Percentiles rank a stretch among this genome's conserved stretches.
Conservation (phyloP, 2,113 vertebrate species). For the Arvicanthis niloticus region DNA sequence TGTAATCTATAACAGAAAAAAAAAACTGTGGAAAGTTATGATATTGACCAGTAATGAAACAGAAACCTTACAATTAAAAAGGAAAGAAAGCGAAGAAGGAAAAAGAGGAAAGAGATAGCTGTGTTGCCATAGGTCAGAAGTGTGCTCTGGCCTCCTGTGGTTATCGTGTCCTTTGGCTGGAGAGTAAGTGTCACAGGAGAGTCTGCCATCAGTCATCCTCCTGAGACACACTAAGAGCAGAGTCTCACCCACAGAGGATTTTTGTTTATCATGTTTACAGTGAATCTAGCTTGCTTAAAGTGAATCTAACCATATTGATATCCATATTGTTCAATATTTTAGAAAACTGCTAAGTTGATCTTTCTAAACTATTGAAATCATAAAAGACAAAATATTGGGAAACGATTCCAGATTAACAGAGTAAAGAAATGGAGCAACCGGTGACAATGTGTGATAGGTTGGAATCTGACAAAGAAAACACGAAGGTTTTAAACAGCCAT, state of each 20-base stretch:
- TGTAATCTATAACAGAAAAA: background rate
- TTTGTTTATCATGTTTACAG: background rate
- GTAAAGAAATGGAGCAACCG: background rate
- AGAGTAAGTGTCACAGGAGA: background rate
- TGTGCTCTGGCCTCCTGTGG: background rate
- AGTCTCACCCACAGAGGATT: background rate
- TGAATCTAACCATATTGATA: background rate
- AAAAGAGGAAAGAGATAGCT: background rate
- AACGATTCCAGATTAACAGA: background rate
- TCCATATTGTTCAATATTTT: background rate
- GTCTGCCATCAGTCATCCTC: accelerated
- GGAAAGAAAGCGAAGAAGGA: too few species aligned
- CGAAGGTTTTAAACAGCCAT: background rate
- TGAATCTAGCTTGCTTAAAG: too few species aligned
- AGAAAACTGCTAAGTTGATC: background rate
- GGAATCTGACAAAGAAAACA: background rate
- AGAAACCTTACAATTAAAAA: background rate
- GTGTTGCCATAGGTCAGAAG: background rate
- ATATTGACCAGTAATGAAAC: background rate
- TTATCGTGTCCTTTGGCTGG: background rate
- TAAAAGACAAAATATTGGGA: background rate
- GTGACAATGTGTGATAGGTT: background rate
- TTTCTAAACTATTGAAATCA: background rate
- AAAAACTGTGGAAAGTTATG: background rate
- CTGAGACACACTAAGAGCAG: background rate